Evolutionary conservation across 2,113 vertebrate species (phyloP), one percentile per base, ranked within the genome.

Genomic region (Pelusios castaneus): DNA sequence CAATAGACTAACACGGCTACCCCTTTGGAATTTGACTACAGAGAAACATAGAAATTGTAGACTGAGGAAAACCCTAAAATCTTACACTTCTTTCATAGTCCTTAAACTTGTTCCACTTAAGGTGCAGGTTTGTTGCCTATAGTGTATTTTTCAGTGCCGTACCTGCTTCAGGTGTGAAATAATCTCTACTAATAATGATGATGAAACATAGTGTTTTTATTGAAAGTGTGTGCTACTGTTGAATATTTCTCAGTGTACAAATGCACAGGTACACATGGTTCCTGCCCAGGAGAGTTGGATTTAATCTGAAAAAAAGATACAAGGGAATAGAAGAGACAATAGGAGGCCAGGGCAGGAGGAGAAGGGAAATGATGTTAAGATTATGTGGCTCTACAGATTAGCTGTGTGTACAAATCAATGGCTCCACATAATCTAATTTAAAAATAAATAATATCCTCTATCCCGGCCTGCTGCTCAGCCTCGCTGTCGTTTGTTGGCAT

Each of bases 311-410:
- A 51, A 56, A 84, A 91, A n/a, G 85, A 84, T 2, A 43, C 38
- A 41, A 1, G 8, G 7, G 8, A 87, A 60, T 58, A 5, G 41
- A 83, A 84, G 47, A 47, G 85, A 70, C 19, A 38, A 38, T 49
- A 13, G 10, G 49, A 49, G 21, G 55, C 22, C 5, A 38, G n/a
- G 22, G 67, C 19, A 41, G 67, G 38, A 41, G 38, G 17, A 38
- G 8, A 8, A 8, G 3, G 38, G 24, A 25, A 75, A 25, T 90
- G 4, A 1, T 82, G 13, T 17, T 54, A 27, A 52, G 31, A 45
- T 85, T 45, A 13, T 77, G 75, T 77, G 31, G 56, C 3, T 0
- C 2, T 47, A 80, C 13, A 0, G 1, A 80, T 27, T 77, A 63
- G 6, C 24, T 95, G 73, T n/a, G 8, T n/a, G 27, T 8, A 67